Conservation (phyloP, 2,888 invertebrate species). For the Limnephilus rhombicus region DNA sequence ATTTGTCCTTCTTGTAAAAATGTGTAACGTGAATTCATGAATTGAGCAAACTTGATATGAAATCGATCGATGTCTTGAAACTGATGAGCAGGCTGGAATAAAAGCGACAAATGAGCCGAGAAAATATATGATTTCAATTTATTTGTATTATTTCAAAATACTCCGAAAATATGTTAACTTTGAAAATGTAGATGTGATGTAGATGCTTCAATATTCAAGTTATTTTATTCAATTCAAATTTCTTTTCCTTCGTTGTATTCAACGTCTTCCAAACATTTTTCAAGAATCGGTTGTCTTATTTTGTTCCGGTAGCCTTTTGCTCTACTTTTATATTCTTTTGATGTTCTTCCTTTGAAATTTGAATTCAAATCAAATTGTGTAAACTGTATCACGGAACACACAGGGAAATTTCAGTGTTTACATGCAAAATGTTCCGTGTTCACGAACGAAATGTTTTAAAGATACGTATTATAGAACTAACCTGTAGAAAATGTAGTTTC, state of each 20-base stretch:
- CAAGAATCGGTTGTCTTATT: too few relatives aligned
- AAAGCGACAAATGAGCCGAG: neutral
- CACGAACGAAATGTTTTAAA: neutral
- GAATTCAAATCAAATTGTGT: constrained; percentile 12
- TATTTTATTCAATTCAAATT: neutral
- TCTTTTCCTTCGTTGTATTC: neutral
- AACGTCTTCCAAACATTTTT: neutral
- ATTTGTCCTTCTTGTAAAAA: neutral
- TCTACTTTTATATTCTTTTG: neutral
- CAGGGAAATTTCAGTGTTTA: neutral
- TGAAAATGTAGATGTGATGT: neutral
- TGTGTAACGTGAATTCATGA: neutral
- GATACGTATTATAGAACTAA: neutral
- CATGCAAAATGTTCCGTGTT: neutral
- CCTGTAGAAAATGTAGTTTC: constrained; percentile 5
- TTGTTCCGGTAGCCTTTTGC: neutral
- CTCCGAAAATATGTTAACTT: neutral
- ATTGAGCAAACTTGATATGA: neutral
- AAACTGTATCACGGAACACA: neutral
- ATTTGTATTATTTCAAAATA: neutral
- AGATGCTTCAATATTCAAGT: neutral
- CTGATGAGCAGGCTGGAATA: neutral
- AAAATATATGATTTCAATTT: too few relatives aligned
- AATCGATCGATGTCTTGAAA: neutral
- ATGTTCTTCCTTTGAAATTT: constrained; percentile 19